Evolutionary conservation across 2,888 invertebrate genomes (phyloP).

Genomic region (Dolomedes plantarius): DNA sequence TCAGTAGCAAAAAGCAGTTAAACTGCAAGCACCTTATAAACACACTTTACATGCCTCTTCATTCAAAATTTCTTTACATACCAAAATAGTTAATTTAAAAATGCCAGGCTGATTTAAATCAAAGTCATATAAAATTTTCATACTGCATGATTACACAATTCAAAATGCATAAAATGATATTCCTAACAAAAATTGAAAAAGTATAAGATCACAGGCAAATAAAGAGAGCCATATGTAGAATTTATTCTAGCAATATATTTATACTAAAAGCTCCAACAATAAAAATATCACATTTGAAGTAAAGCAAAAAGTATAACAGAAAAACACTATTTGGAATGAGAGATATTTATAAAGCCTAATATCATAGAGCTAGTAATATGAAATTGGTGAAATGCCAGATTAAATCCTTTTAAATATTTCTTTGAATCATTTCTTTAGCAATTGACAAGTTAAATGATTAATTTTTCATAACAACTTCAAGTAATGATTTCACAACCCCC

Average conservation of each 20-base stretch:
- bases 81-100: too few relatives aligned
- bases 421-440: too few relatives aligned
- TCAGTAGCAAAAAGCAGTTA: too few relatives aligned
- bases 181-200: neutral
- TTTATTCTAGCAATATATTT: neutral
- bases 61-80: too few relatives aligned
- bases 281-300: slow-evolving; percentile 1
- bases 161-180: slow-evolving; percentile 14
- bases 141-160: neutral
- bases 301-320: neutral
- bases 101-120: too few relatives aligned
- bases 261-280: slow-evolving; percentile 13
- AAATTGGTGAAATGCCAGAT: neutral
- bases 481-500: too few relatives aligned
- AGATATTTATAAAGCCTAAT: slow-evolving; percentile 6
- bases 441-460: too few relatives aligned
- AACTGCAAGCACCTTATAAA: too few relatives aligned
- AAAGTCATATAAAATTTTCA: too few relatives aligned
- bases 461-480: too few relatives aligned
- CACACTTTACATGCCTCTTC: too few relatives aligned
- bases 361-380: neutral
- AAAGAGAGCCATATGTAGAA: neutral
- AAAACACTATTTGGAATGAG: neutral
- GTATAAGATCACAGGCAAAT: neutral
- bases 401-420: too few relatives aligned